These are phyloP conservation scores for Coregonus clupeaformis DNA, from an alignment of 2,113 vertebrate genomes.

Conservation along the genomic window DNA sequence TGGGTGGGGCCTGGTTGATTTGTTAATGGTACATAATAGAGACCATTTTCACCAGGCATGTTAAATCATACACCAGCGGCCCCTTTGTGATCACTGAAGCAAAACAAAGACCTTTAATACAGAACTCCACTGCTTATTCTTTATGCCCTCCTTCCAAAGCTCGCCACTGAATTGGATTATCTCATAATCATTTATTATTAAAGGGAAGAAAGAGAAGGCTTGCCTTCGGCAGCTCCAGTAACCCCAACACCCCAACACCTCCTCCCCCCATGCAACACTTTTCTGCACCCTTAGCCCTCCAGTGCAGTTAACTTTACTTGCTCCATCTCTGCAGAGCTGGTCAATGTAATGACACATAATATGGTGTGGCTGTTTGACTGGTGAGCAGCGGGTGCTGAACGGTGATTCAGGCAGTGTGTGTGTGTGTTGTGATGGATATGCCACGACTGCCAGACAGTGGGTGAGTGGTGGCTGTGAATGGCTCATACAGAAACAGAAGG, in stretches of 20 bases:
- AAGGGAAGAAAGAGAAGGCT: constrained; percentile 68
- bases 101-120: constrained; percentile 62
- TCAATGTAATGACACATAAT: constrained; percentile 63
- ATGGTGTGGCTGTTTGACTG: constrained; percentile 40
- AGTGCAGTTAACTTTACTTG: constrained; percentile 22
- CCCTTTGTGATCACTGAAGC: constrained; percentile 81
- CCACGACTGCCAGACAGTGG: constrained; percentile 34
- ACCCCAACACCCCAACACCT: constrained; percentile 35
- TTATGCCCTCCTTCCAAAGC: constrained; percentile 70
- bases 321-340: not conserved
- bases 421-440: constrained; percentile 42
- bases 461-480: constrained; percentile 34
- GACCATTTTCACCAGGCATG: constrained; percentile 83
- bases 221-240: constrained; percentile 57
- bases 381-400: constrained; percentile 25
- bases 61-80: constrained; percentile 85
- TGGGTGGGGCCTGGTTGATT: constrained; percentile 73
- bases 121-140: constrained; percentile 52
- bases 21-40: constrained; percentile 92
- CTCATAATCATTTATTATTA: constrained; percentile 98
- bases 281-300: constrained; percentile 27
- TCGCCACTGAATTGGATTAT: constrained; percentile 94
- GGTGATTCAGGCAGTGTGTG: constrained; percentile 9
- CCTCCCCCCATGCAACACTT: constrained; percentile 27
- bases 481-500: constrained; percentile 41